A percentile compares a stretch with the other conserved stretches of the same genome.
phyloP scores from a whole-genome alignment of 2,113 vertebrate genomes.

The Cisticola juncidis region DNA sequence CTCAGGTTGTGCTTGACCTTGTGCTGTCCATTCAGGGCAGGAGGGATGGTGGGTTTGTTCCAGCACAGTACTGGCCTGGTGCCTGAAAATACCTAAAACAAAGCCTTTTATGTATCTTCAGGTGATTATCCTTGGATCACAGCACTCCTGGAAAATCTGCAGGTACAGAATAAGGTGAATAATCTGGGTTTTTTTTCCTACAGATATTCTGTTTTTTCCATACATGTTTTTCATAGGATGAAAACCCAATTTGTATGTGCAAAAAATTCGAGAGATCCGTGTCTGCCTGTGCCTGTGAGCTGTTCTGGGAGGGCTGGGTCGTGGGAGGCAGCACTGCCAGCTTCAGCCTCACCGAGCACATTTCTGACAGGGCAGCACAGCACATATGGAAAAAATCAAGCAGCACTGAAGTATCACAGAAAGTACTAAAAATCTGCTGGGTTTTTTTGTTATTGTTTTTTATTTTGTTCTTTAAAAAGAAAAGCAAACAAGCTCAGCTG shows the following conservation, averaged over 20 bases:
- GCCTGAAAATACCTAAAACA: background rate
- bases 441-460: background rate
- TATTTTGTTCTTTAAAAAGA: background rate
- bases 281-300: background rate
- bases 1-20: background rate
- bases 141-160: background rate
- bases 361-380: background rate
- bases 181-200: background rate
- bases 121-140: background rate
- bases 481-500: background rate
- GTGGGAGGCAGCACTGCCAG: background rate
- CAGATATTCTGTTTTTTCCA: background rate
- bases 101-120: background rate
- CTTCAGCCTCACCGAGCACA: background rate
- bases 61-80: background rate
- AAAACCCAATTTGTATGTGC: background rate
- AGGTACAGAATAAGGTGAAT: background rate
- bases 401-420: background rate
- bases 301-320: background rate
- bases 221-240: background rate
- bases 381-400: background rate
- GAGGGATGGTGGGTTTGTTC: background rate
- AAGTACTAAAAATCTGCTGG: background rate
- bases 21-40: background rate
- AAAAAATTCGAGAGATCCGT: rapidly evolving